phyloP scores from a whole-genome alignment of 2,888 invertebrate species.

The Drosophila nigricruria region DNA sequence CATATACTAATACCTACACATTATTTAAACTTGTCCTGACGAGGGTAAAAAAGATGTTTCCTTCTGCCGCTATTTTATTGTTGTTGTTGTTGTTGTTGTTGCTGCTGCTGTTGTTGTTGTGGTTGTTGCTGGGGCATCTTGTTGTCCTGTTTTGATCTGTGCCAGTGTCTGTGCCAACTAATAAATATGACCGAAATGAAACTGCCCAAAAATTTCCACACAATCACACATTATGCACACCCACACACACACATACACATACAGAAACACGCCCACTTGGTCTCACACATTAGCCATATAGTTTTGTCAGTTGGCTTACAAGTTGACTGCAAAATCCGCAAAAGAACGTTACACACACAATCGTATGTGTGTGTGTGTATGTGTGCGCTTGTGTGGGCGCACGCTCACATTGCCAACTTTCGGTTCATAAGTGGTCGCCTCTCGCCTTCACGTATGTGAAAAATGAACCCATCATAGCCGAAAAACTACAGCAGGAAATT shows the following conservation, averaged over 20 bases:
- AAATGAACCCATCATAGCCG: conserved; percentile 82
- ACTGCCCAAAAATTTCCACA: conserved; percentile 82
- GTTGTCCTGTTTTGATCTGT: conserved; percentile 76
- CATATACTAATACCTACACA: conserved; percentile 52
- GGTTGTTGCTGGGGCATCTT: conserved; percentile 51
- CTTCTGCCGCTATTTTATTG: conserved; percentile 44
- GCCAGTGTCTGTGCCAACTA: conserved; percentile 79
- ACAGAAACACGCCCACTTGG: conserved; percentile 42
- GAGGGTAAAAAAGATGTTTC: conserved; percentile 78
- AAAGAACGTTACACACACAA: conserved; percentile 75
- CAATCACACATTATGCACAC: conserved; percentile 75
- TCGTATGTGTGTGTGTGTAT: conserved; percentile 22
- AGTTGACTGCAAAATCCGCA: conserved; percentile 81
- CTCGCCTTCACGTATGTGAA: conserved; percentile 58
- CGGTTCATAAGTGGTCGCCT: conserved; percentile 76
- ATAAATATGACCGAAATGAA: conserved; percentile 84
- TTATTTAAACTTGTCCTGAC: conserved; percentile 74
- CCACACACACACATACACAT: conserved; percentile 32
- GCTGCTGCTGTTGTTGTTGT: conserved; percentile 24
- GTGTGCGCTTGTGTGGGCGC: conserved; percentile 40
- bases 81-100: conserved; percentile 22
- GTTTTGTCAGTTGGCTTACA: conserved; percentile 79
- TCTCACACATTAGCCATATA: conserved; percentile 76
- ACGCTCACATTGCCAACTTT: conserved; percentile 58
- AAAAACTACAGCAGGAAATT: conserved; percentile 81